phyloP scores from a whole-genome alignment of 2,113 vertebrate species.

The Toxostoma redivivum region DNA sequence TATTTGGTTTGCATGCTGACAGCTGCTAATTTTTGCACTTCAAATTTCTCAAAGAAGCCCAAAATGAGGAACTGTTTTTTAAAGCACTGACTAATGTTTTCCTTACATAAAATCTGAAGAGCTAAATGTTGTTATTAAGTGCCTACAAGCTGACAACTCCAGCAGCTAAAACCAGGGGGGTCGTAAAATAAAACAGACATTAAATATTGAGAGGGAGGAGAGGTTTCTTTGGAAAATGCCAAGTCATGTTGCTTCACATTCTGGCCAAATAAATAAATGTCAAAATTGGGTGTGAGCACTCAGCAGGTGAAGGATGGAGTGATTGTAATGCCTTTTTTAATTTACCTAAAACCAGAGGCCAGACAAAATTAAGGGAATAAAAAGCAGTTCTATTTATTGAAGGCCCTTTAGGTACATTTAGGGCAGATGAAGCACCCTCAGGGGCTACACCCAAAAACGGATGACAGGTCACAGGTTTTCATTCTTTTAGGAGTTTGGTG shows the following conservation, averaged over 20 bases:
- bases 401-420: neutral
- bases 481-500: neutral
- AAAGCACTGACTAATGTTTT: neutral
- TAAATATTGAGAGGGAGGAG: neutral
- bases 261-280: neutral
- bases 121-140: neutral
- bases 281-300: neutral
- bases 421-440: neutral
- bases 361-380: neutral
- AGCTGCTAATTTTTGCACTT: neutral
- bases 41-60: neutral
- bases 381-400: neutral
- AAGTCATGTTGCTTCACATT: neutral
- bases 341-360: neutral
- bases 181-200: neutral
- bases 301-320: neutral
- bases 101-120: neutral
- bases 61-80: neutral
- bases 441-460: neutral
- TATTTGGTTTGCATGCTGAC: neutral
- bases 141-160: neutral
- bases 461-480: rapidly evolving
- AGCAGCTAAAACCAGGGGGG: neutral
- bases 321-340: neutral
- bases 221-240: neutral